Evolutionary conservation across 2,888 invertebrate genomes (phyloP).

Genomic region (Scaptomyza tumidula): DNA sequence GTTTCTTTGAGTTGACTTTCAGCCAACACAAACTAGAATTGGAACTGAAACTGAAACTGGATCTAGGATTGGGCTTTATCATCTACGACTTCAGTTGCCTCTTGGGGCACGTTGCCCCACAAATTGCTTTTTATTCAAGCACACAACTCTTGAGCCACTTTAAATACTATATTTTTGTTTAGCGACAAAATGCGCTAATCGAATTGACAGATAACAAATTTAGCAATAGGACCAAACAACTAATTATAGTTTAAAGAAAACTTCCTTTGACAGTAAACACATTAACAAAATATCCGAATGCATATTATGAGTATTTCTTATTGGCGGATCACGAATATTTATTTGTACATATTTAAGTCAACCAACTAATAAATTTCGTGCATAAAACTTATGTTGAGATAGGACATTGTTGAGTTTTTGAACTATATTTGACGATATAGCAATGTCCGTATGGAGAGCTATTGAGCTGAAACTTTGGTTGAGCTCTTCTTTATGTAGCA

Average conservation of each 20-base stretch:
- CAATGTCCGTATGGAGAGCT: no score
- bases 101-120: not conserved
- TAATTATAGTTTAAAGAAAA: not conserved
- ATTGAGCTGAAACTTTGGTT: no score
- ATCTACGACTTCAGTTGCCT: not conserved
- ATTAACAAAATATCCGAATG: no score
- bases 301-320: no score
- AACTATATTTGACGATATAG: no score
- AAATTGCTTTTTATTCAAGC: not conserved
- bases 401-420: no score
- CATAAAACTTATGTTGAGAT: not conserved
- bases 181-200: not conserved
- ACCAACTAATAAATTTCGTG: not conserved
- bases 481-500: no score
- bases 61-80: not conserved
- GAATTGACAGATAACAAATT: not conserved
- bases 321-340: no score
- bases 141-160: not conserved
- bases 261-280: not conserved
- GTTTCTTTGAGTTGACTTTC: slow-evolving; percentile 34
- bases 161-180: not conserved
- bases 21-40: slow-evolving; percentile 7
- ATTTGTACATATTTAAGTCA: not conserved
- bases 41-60: not conserved
- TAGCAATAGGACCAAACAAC: not conserved